Conservation (phyloP, 2,113 vertebrate species). For the Notechis scutatus region DNA sequence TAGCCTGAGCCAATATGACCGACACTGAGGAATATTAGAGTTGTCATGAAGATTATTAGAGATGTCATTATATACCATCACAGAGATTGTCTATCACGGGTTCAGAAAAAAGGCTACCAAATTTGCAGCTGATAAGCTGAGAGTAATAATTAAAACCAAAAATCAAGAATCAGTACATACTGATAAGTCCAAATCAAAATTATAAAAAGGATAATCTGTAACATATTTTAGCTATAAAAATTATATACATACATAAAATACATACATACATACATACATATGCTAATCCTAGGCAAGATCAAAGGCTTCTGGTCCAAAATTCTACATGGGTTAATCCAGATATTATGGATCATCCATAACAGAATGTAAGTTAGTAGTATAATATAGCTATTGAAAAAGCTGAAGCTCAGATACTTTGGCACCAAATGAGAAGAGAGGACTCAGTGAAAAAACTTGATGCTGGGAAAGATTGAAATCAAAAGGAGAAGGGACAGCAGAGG, state of each 20-base stretch:
- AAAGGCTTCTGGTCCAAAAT: not conserved
- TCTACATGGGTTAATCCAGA: not conserved
- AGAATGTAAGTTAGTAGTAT: not conserved
- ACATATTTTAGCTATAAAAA: not conserved
- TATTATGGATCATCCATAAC: not conserved
- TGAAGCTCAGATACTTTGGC: not conserved
- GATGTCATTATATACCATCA: not conserved
- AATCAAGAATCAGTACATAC: not conserved
- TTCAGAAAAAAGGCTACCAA: not conserved
- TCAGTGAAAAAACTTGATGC: not conserved
- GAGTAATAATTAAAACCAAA: not conserved
- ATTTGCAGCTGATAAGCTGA: not conserved
- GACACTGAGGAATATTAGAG: not conserved
- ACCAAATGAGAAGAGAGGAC: not conserved
- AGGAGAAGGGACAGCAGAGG: not conserved
- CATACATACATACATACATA: too few species aligned
- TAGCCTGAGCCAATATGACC: not conserved
- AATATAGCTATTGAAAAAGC: not conserved
- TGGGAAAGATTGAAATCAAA: not conserved
- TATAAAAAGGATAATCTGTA: not conserved
- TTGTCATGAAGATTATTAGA: not conserved
- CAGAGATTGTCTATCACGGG: not conserved
- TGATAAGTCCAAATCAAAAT: not conserved
- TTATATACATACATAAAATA: not conserved
- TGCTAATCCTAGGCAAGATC: not conserved